Conservation (phyloP, 2,797 vertebrate species). For the Phyllotis vaccarum region DNA sequence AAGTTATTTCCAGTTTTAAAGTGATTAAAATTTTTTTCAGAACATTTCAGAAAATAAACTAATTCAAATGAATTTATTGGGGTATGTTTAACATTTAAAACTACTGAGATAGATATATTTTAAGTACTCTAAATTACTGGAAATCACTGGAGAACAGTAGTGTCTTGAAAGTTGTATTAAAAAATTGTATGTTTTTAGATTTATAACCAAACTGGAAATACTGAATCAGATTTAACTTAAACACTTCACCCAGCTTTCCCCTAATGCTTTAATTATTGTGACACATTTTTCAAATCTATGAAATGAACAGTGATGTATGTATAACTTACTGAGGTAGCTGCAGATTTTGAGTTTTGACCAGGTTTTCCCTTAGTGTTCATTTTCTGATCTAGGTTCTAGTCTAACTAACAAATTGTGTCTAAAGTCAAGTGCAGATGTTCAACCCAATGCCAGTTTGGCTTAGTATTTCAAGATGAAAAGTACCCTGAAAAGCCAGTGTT, state of each 20-base stretch:
- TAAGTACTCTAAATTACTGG: conserved; percentile 39
- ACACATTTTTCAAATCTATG: background rate
- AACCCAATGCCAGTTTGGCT: conserved; percentile 58
- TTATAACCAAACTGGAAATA: conserved; percentile 50
- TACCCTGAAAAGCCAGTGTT: conserved; percentile 52
- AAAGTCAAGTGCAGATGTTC: conserved; percentile 45
- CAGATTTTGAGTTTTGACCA: conserved; percentile 36
- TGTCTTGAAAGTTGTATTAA: conserved; percentile 36
- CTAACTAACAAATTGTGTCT: background rate
- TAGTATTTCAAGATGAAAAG: conserved; percentile 52
- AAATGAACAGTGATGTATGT: background rate
- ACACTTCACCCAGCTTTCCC: conserved; percentile 9
- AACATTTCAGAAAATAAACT: conserved; percentile 32
- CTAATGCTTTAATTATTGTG: background rate
- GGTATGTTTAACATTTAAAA: background rate
- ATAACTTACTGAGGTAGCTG: background rate
- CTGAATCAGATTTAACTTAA: conserved; percentile 7
- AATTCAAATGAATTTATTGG: conserved; percentile 18
- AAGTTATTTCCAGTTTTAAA: conserved; percentile 60
- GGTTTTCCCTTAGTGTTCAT: background rate
- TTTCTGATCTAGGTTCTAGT: background rate
- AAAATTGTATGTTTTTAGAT: conserved; percentile 47
- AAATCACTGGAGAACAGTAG: background rate
- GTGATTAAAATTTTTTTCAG: conserved; percentile 13
- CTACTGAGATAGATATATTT: conserved; percentile 20